Evolutionary conservation across 2,797 vertebrate species (phyloP).

Genomic region (Notoglanidium macrostoma): DNA sequence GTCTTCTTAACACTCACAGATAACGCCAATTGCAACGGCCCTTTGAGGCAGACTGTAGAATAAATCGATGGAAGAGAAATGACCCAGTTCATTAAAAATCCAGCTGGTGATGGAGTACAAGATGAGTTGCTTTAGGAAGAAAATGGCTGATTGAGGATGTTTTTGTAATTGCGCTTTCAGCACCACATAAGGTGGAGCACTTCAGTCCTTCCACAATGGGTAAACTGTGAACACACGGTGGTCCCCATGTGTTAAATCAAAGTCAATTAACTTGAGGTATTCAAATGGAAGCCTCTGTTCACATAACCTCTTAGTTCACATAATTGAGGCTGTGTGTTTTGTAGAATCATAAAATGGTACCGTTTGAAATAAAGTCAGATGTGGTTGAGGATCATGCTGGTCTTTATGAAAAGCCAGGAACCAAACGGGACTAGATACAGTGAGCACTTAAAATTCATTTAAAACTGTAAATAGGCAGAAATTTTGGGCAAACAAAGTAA

Average conservation of each 20-base stretch:
- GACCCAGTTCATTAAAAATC: conserved; percentile 46
- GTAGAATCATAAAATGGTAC: not conserved
- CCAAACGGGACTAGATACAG: not conserved
- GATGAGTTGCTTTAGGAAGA: conserved; percentile 46
- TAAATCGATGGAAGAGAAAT: conserved; percentile 65
- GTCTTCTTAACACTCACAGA: conserved; percentile 69
- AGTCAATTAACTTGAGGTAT: not conserved
- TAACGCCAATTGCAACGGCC: conserved; percentile 59
- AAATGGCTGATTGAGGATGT: conserved; percentile 15
- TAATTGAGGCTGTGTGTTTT: not conserved
- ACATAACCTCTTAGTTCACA: not conserved
- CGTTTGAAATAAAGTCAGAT: not conserved
- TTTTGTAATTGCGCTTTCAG: conserved; percentile 5
- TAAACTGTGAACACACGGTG: not conserved
- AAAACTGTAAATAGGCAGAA: not conserved
- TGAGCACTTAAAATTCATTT: not conserved
- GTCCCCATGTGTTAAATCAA: not conserved
- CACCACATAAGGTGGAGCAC: not conserved
- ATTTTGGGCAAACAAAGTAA: not conserved
- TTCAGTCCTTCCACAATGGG: not conserved
- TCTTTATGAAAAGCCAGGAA: not conserved
- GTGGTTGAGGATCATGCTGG: not conserved
- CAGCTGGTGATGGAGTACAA: conserved; percentile 56
- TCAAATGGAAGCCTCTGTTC: not conserved
- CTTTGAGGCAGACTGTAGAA: conserved; percentile 58